Evolutionary conservation across 2,888 invertebrate genomes (phyloP), one percentile per base, ranked within the genome.

Genomic region (Parapristionchus giblindavisi): DNA sequence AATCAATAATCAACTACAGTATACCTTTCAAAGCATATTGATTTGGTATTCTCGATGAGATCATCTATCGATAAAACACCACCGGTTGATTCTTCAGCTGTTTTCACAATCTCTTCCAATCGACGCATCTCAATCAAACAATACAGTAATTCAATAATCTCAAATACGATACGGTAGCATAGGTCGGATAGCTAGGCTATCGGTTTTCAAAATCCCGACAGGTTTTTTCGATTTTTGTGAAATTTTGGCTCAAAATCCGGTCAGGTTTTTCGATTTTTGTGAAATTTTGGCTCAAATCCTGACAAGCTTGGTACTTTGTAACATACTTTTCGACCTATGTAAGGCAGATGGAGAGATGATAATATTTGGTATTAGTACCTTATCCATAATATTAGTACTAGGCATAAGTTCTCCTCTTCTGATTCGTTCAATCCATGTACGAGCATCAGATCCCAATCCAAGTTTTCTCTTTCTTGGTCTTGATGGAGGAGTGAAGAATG

Each of bases 381-480:
- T 86, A 60, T 86, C 86, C 6, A 77, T 75, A n/a, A 86, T 79
- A 40, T 79, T 76, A 1, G 79, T 73, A n/a, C 75, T 65, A 11
- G 84, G 86, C n/a, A 87, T 66, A 36, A 87, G 76, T 43, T 87
- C 87, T 51, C 87, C 86, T 4, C 83, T 76, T 58, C 77, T 66
- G 40, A 87, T 82, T 70, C 82, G 80, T 21, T 85, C 84, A 4
- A 84, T 71, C 87, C 87, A 87, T 11, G 56, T 38, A 2, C 79
- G 75, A 17, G 82, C 58, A 43, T 86, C 85, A 6, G 51, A 60
- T 58, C 86, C 87, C 14, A 87, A 78, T 52, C 61, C 43, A 17
- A 72, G 52, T 76, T 65, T 81, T 81, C 77, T 83, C 76, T 83
- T 83, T 61, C 81, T 78, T 5, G 77, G 76, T 24, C 78, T 68